Percentiles rank a stretch among this genome's conserved stretches.
These are phyloP conservation scores for Myotis myotis DNA, from an alignment of 2,797 vertebrate genomes.

Conservation along the genomic window DNA sequence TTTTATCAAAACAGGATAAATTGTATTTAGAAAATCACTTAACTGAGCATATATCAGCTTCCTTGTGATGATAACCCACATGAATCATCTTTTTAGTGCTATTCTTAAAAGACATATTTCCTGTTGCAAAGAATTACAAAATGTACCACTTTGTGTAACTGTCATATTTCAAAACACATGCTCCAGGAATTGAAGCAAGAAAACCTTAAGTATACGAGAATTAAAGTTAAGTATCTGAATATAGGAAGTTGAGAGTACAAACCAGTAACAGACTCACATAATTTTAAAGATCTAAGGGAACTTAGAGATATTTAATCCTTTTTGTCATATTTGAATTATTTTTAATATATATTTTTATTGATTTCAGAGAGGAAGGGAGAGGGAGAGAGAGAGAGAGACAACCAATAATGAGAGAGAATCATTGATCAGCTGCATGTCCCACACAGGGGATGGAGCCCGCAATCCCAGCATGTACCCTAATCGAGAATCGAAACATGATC, in stretches of 20 bases:
- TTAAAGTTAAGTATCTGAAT: conserved; percentile 9
- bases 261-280: background rate
- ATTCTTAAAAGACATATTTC: conserved; percentile 40
- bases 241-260: background rate
- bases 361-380: too few species aligned
- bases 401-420: too few species aligned
- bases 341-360: too few species aligned
- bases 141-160: conserved; percentile 23
- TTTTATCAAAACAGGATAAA: conserved; percentile 37
- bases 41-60: background rate
- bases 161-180: conserved; percentile 57
- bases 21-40: background rate
- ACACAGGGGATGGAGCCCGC: too few species aligned
- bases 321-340: background rate
- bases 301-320: background rate
- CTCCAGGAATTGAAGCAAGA: conserved; percentile 16
- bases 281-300: background rate
- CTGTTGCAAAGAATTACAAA: conserved; percentile 55
- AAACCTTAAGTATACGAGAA: background rate
- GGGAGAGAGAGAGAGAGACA: too few species aligned
- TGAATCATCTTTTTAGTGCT: conserved; percentile 7
- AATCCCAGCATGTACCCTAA: too few species aligned
- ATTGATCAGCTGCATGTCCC: too few species aligned
- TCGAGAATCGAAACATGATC: too few species aligned
- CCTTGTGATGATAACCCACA: background rate